Base-by-base conservation (phyloP, 2,888 invertebrate species). In the Diarsia rubi region DNA sequence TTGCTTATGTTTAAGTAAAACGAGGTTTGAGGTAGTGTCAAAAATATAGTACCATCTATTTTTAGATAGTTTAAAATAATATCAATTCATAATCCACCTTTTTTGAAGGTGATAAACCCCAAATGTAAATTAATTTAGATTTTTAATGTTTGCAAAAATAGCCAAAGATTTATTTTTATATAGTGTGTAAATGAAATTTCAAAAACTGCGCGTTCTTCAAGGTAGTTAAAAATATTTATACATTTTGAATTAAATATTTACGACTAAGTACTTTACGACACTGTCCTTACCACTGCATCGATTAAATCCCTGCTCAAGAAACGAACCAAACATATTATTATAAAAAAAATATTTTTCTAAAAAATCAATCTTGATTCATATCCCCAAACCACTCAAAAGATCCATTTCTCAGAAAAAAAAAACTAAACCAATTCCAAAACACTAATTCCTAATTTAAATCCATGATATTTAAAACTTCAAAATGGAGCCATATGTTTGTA, bases 381-480 rank as follows among this genome's bases (percentile, higher is more conserved):
- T 31, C n/a, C 31, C 37, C 12, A 5, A 69, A 47, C 21, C 31
- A 6, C 52, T 54, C 57, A 45, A 70, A 70, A 5, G 31, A 2
- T 52, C 37, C 37, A 11, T 45, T 45, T 60, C 59, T n/a, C 16
- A 37, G 37, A 69, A 80, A 70, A 77, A 72, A 67, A 79, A 69
- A 82, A 68, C 27, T 21, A 66, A 70, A 81, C 84, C 68, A 75
- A 75, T 81, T 75, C 19, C 54, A 47, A 54, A 81, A 75, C 24
- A 57, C 78, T 69, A 82, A 82, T 82, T 77, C 72, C 82, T 64
- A 73, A 82, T 82, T 82, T 82, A 82, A 81, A 82, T 84, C 76
- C 67, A 62, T 83, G 85, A 82, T 70, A 63, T 71, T 81, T 74
- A 62, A 69, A 75, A 84, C 62, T 64, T 9, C 16, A 69, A 78